Evolutionary conservation across 2,888 invertebrate genomes (phyloP).

Genomic region (Baccha elongata): DNA sequence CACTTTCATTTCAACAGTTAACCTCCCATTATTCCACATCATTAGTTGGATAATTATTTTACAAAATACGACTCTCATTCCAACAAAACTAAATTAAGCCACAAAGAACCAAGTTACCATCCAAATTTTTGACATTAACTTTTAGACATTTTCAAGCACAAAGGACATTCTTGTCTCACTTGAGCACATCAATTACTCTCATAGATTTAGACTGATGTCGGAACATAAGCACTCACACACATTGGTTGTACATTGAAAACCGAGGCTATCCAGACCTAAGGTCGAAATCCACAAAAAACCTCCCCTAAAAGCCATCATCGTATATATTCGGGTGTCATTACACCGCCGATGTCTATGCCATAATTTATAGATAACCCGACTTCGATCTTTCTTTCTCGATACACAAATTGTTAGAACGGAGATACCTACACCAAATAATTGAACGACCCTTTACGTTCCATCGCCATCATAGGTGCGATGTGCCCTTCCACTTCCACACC

Average conservation of each 20-base stretch:
- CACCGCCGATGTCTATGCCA: constrained; percentile 42
- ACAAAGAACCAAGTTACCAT: constrained; percentile 41
- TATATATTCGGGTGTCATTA: constrained; percentile 56
- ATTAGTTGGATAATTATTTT: constrained; percentile 70
- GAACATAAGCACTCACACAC: constrained; percentile 29
- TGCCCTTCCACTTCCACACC: neutral
- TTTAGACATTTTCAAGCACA: neutral
- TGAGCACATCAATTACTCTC: constrained; percentile 70
- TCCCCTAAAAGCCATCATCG: constrained; percentile 30
- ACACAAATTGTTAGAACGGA: constrained; percentile 47
- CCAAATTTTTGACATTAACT: constrained; percentile 51
- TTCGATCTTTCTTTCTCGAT: constrained; percentile 31
- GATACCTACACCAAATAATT: constrained; percentile 32
- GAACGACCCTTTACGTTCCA: constrained; percentile 32
- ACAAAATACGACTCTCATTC: constrained; percentile 24
- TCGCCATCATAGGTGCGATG: constrained; percentile 33
- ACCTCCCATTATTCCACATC: constrained; percentile 45
- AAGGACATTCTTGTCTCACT: constrained; percentile 64
- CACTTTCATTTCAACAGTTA: neutral
- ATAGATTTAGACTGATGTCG: constrained; percentile 63
- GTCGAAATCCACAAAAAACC: constrained; percentile 13
- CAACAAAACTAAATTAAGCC: constrained; percentile 67
- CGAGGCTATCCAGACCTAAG: constrained; percentile 11
- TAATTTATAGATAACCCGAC: constrained; percentile 71
- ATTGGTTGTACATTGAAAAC: constrained; percentile 32